Evolutionary conservation across 2,888 invertebrate genomes (phyloP), one percentile per base, ranked within the genome.

Genomic region (Epsilonema sp.): DNA sequence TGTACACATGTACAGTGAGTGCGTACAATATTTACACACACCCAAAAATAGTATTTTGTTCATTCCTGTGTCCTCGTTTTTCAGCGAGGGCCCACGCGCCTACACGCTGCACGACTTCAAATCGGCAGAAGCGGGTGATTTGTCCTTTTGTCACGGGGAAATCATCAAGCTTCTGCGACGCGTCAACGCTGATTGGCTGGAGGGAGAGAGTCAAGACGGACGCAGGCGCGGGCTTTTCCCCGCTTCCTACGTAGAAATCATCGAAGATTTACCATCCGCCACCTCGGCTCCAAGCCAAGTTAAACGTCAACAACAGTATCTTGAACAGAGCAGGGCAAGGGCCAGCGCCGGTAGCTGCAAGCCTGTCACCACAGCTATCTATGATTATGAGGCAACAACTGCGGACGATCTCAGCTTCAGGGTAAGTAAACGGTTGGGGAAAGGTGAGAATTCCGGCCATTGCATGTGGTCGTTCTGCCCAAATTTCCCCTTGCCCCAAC

Each of bases 151-250:
- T 8, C 13, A 11, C 8, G 48, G 48, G 2, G 49, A 49, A 16
- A 19, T 42, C n/a, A 20, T 49, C n/a, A 19, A 25, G 22, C 37
- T 49, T 36, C 2, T 36, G 19, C n/a, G 21, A 2, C 31, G 44
- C 2, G 21, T 48, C 5, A 38, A 48, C 25, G 37, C 2, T 16
- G 44, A 49, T 13, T 49, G 49, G 49, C 31, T 49, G 16, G 37
- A 43, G 3, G 49, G 49, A 2, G 43, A 43, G 26, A 19, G 11
- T 16, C 22, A 24, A 19, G 25, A 49, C 25, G 47, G 47, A 16
- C 48, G 37, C 16, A n/a, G n/a, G n/a, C 16, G 19, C 4, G 49
- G 49, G 8, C 41, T 49, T 2, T 42, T 49, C 24, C 49, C 49
- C 13, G 2, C 16, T 13, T 37, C 11, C n/a, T 49, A 22, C 42